Conservation (phyloP, 1,140 invertebrate genomes). For the Matsumurasca onukii region DNA sequence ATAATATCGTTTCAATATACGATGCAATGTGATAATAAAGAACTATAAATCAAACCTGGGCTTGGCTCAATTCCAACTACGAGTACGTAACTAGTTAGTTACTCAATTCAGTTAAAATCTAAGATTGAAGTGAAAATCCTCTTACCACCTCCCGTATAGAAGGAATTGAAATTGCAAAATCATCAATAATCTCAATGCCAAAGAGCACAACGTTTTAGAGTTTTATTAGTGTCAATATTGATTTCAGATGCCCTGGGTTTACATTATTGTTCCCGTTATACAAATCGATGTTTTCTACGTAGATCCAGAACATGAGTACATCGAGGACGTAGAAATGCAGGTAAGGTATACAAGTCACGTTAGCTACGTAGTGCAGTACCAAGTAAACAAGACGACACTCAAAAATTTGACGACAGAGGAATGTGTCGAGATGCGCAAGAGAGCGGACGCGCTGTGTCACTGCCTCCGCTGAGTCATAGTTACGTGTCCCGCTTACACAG, state of each 20-base stretch:
- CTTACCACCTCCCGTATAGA: background rate
- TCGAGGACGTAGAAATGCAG: background rate
- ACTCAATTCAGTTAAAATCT: background rate
- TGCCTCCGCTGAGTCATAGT: too few species aligned
- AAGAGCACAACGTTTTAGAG: background rate
- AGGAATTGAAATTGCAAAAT: background rate
- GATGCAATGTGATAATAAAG: too few species aligned
- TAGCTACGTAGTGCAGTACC: too few species aligned
- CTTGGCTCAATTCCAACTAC: background rate
- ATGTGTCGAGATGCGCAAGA: too few species aligned
- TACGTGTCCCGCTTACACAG: too few species aligned
- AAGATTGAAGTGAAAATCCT: background rate
- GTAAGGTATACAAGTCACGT: too few species aligned
- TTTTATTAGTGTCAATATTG: too few species aligned
- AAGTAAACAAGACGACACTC: too few species aligned
- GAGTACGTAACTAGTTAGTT: background rate
- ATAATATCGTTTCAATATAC: too few species aligned
- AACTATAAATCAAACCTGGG: too few species aligned
- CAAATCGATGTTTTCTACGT: constrained; percentile 11
- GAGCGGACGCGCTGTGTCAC: too few species aligned
- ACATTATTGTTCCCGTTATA: constrained; percentile 8
- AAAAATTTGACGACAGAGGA: too few species aligned
- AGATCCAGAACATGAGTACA: background rate
- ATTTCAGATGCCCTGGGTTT: constrained; percentile 12
- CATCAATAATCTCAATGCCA: background rate